Percentiles rank a stretch among this genome's conserved stretches.
These are phyloP conservation scores for Psittacula echo DNA, from an alignment of 2,797 vertebrate species.

Conservation along the genomic window DNA sequence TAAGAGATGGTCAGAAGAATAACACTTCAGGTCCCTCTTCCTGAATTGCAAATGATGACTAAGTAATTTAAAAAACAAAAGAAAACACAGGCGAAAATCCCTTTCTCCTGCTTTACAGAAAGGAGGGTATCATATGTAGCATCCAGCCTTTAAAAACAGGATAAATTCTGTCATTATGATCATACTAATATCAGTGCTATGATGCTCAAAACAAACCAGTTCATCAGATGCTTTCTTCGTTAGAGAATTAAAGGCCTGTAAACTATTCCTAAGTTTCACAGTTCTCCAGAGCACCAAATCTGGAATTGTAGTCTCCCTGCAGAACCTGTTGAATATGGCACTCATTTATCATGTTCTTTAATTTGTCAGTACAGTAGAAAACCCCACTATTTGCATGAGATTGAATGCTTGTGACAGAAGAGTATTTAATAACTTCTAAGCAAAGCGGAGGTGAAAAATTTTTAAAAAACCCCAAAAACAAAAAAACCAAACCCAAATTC, in stretches of 20 bases:
- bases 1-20: background rate
- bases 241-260: background rate
- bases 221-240: background rate
- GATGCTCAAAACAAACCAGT: background rate
- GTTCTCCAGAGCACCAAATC: background rate
- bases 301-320: background rate
- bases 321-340: background rate
- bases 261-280: background rate
- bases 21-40: background rate
- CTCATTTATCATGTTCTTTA: background rate
- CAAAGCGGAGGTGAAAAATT: background rate
- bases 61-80: background rate
- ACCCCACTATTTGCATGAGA: background rate
- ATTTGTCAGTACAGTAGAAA: background rate
- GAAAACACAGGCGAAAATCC: background rate
- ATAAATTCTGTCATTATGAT: background rate
- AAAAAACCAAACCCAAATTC: background rate
- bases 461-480: background rate
- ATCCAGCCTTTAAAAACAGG: background rate
- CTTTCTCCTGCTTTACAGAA: background rate
- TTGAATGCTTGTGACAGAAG: background rate
- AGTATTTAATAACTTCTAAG: background rate
- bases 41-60: background rate
- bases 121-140: background rate
- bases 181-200: background rate